Percentiles rank a stretch among this genome's conserved stretches.
phyloP scores from a whole-genome alignment of 2,888 invertebrate species.

The Carcina quercana region DNA sequence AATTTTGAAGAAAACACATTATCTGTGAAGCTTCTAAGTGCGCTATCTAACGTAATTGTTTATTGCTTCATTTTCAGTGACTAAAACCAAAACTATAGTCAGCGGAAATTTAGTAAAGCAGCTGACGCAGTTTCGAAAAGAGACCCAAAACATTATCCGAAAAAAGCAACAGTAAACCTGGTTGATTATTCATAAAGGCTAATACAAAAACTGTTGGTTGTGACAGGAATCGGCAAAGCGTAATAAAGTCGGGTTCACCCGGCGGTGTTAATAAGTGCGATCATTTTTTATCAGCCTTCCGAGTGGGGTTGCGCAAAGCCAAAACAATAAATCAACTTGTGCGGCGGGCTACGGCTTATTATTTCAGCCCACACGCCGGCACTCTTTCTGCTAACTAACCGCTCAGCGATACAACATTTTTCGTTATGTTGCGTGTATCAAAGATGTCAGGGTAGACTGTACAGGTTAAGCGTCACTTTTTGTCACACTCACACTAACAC shows the following conservation, averaged over 20 bases:
- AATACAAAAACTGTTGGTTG: conserved; percentile 30
- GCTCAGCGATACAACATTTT: conserved; percentile 51
- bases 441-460: no score
- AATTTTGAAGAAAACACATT: no score
- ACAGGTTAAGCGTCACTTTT: no score
- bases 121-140: no score
- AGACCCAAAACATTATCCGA: no score
- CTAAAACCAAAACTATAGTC: no score
- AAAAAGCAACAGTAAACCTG: background rate
- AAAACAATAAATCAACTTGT: conserved; percentile 65
- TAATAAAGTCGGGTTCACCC: conserved; percentile 53
- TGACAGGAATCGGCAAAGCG: conserved; percentile 40
- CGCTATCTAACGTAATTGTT: no score
- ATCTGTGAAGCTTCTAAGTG: no score
- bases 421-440: no score
- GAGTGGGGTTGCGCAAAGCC: conserved; percentile 65
- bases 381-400: conserved; percentile 57
- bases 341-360: conserved; percentile 59
- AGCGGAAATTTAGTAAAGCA: no score
- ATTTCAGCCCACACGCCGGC: conserved; percentile 54
- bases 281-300: conserved; percentile 66
- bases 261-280: conserved; percentile 64
- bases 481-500: no score
- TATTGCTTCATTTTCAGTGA: no score
- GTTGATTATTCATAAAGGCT: conserved; percentile 17